Conservation (phyloP, 2,113 vertebrate genomes). For the Eubucco bourcierii region DNA sequence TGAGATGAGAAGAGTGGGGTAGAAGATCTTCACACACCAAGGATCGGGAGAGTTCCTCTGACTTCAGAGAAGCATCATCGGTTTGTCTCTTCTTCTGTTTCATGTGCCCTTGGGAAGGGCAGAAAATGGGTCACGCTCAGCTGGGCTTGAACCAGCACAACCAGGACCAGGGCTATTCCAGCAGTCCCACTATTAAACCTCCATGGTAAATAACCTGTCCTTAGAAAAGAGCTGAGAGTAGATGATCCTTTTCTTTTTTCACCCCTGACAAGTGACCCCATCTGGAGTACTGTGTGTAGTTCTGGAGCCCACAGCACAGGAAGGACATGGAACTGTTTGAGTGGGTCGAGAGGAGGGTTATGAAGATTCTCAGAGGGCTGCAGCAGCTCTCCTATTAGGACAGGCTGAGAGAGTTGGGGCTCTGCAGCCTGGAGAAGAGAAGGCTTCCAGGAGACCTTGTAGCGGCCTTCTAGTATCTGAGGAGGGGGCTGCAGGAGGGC, state of each 20-base stretch:
- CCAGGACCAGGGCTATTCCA: neutral
- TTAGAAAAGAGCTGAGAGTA: neutral
- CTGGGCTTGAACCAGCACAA: neutral
- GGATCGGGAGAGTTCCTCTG: neutral
- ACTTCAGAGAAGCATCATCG: neutral
- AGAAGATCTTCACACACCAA: neutral
- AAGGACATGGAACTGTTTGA: too few species aligned
- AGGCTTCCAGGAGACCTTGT: too few species aligned
- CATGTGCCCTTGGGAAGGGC: neutral
- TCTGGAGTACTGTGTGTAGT: too few species aligned
- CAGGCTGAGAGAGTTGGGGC: too few species aligned
- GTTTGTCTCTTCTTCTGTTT: neutral
- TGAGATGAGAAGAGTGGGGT: neutral
- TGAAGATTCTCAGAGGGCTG: too few species aligned
- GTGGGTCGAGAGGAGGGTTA: too few species aligned
- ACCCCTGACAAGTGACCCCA: neutral
- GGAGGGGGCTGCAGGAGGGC: too few species aligned
- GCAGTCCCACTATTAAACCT: neutral
- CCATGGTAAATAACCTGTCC: neutral
- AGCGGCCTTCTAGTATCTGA: too few species aligned
- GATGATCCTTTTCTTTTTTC: neutral
- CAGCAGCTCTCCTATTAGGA: too few species aligned
- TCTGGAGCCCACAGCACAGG: too few species aligned
- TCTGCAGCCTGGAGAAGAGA: too few species aligned
- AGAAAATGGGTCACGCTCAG: neutral